Evolutionary conservation across 2,797 vertebrate species (phyloP).

Genomic region (Arrhamphus sclerolepis): DNA sequence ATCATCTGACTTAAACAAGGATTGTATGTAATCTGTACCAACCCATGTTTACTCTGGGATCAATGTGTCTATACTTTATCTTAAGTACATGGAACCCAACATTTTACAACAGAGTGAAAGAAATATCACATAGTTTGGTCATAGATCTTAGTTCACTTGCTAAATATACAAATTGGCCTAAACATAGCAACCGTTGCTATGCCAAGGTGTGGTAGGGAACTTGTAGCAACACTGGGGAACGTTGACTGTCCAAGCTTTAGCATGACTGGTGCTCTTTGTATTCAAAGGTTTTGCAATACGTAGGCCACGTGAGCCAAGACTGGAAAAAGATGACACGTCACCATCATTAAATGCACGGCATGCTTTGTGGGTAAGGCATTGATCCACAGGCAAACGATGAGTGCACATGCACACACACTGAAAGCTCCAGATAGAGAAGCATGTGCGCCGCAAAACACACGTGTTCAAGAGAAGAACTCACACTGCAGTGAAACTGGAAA

Average conservation of each 20-base stretch:
- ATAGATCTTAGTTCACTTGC: conserved; percentile 25
- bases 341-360: conserved; percentile 29
- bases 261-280: conserved; percentile 58
- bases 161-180: conserved; percentile 57
- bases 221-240: conserved; percentile 30
- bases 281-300: conserved; percentile 50
- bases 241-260: conserved; percentile 33
- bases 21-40: conserved; percentile 14
- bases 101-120: conserved; percentile 4
- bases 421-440: conserved; percentile 1
- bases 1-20: conserved; percentile 21
- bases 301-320: conserved; percentile 23
- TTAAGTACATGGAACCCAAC: conserved; percentile 1
- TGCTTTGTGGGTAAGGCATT: conserved; percentile 26
- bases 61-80: conserved; percentile 28
- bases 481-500: conserved; percentile 72
- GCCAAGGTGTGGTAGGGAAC: conserved; percentile 54
- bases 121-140: conserved; percentile 47
- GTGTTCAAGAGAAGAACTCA: conserved; percentile 26
- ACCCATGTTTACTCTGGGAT: conserved; percentile 38
- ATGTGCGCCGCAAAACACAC: conserved; percentile 13
- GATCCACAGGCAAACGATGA: conserved; percentile 1
- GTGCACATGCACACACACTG: not conserved
- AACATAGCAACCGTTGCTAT: conserved; percentile 76
- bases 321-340: conserved; percentile 47